A percentile compares a stretch with the other conserved stretches of the same genome.
phyloP scores from a whole-genome alignment of 92 coral and sea anemone species.

The Palythoa grandis region DNA sequence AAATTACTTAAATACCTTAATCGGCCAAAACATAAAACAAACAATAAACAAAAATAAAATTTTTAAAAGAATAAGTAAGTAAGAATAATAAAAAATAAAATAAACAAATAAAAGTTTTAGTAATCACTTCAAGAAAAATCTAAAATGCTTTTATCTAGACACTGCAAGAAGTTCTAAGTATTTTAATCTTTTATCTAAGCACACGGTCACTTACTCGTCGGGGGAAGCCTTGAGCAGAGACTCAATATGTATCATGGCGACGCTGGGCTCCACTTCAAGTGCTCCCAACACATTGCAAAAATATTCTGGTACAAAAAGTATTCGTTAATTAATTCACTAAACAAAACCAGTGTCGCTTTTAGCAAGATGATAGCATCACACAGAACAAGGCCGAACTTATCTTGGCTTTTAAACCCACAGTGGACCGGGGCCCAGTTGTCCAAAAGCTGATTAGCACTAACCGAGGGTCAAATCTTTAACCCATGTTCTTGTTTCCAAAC shows the following conservation, averaged over 20 bases:
- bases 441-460: too few relatives aligned
- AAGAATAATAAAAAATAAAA: too few relatives aligned
- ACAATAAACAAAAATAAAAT: too few relatives aligned
- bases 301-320: conserved; percentile 70
- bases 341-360: neutral
- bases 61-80: too few relatives aligned
- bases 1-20: too few relatives aligned
- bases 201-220: conserved; percentile 81
- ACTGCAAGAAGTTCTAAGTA: neutral
- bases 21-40: too few relatives aligned
- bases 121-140: too few relatives aligned
- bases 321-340: neutral
- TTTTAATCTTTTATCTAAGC: neutral
- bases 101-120: too few relatives aligned
- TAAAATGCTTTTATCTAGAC: neutral
- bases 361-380: neutral
- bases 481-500: too few relatives aligned
- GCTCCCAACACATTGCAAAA: conserved; percentile 98
- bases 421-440: too few relatives aligned
- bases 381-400: neutral
- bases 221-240: conserved; percentile 73
- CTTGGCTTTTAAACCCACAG: too few relatives aligned
- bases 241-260: conserved; percentile 73
- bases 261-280: conserved; percentile 91
- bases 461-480: too few relatives aligned